Base-by-base conservation (phyloP, 2,113 vertebrate genomes). In the Progne subis region DNA sequence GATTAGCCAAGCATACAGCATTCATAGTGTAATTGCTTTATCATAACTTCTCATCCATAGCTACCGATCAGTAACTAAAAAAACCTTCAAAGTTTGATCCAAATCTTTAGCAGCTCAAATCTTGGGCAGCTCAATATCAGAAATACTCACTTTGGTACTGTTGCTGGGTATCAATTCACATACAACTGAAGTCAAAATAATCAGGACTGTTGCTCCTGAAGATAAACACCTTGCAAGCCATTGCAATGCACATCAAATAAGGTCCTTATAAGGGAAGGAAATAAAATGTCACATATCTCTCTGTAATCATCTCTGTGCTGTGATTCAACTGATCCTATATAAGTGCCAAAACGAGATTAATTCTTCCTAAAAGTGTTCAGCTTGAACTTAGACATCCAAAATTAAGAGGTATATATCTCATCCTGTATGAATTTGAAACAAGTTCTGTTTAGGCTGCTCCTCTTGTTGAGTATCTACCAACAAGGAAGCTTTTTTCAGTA, bases 1-100 rank as follows among this genome's bases (percentile, higher is more conserved):
- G 19, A 29, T 53, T 34, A 41, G 5, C 28, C 0, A 1, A 29
- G 16, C 39, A 41, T 6, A n/a, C 16, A 21, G 9, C 5, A 5
- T 21, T 41, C 39, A 29, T 24, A 41, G n/a, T 29, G 28, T 12
- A 68, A 47, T 8, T 21, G 46, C 6, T 53, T 34, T 41, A 53
- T 53, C 39, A n/a, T 15, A 53, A 34, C 23, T 41, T n/a, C 31
- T 23, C 24, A 47, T 28, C 39, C 53, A 25, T 39, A n/a, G n/a
- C 16, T 60, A 25, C 19, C 68, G n/a, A 82, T n/a, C 46, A 75
- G n/a, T 8, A 59, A 29, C 5, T n/a, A 14, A 50, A 31, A 32
- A 39, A 41, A 34, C 4, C 3, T 18, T 52, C 19, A n/a, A 60
- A 25, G 8, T 41, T 29, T 60, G 16, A 53, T 60, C 31, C 53